Base-by-base conservation (phyloP, 1,140 invertebrate species). In the Euura lappo region DNA sequence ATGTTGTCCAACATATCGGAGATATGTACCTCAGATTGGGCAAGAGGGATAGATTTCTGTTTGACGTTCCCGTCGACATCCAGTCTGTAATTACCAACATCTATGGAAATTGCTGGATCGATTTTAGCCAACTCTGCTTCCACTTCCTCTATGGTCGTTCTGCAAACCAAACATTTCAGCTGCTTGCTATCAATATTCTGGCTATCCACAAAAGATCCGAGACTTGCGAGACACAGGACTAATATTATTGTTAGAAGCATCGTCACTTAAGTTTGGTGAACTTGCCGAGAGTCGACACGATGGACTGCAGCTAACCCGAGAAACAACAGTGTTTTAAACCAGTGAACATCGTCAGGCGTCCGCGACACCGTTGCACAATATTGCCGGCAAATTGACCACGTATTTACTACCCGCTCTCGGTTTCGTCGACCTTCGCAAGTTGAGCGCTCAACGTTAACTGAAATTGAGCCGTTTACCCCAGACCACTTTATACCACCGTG, bases 11-110 rank as follows among this genome's bases (percentile, higher is more conserved):
- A 90, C 5, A 96, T 77, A 80, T 97, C 95, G 7, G 93, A 93
- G 43, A 98, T 89, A 82, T 93, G 93, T 13, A 94, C 86, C 83
- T 96, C 93, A 0, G 96, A 97, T 77, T 92, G 90, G 46, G 92
- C 90, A 72, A 93, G 90, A 1, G 93, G 92, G 71, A 96, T 81
- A 76, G 90, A 90, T 79, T 93, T 92, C 72, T 91, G 90, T 77
- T 92, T 89, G 44, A 93, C 91, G 85, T 96, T 95, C 73, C 95
- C 95, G 68, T 92, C 83, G 2, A 91, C 89, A 83, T 97, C 94
- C 78, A 97, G 88, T 70, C 93, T 89, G 84, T 94, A 96, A 83
- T 93, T 94, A 45, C 95, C 95, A 44, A 96, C 91, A 84, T 96
- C 92, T 5, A 96, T 90, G 86, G 90, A 93, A 85, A 92, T 93